Base-by-base conservation (phyloP, 2,113 vertebrate species). In the Xerus inauris region DNA sequence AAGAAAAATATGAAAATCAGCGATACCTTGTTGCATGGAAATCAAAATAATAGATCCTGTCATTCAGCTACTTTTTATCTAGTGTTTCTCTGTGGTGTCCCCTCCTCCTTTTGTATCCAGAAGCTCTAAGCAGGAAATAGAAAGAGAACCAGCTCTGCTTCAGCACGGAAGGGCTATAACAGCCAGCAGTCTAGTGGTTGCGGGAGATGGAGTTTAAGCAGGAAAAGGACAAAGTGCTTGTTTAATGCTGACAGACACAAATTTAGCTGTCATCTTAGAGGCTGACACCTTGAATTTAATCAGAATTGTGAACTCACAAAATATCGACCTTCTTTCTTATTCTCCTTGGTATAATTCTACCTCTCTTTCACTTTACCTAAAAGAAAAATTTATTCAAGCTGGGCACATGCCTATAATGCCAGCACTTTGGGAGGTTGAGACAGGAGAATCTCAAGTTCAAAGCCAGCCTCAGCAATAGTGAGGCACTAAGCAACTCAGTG, bases 1-100 rank as follows among this genome's bases (percentile, higher is more conserved):
- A 97, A 98, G 95, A 98, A 94, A 93, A 95, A 97, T 97, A 64
- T 72, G 96, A 98, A 98, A 98, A 97, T 91, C 89, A 97, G 89
- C 93, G 97, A 96, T 80, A 88, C 69, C 32, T 11, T 98, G 67
- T 94, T 97, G 94, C 79, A 40, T 97, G 62, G 85, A 73, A 86
- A 69, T 65, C 40, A 73, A 85, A 80, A 42, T 79, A 45, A 35
- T 81, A 32, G 69, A n/a, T 54, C 47, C 5, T 47, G 49, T 20
- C 76, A 89, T 73, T 54, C 75, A n/a, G 76, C 59, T 84, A 30
- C 62, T 94, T 87, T 85, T 28, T 32, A 76, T 38, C 16, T 6
- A 45, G 9, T 67, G 32, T 76, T 90, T 80, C n/a, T 86, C 75
- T 89, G 10, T 19, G 40, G 5, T 64, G 3, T 19, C 17, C 16